phyloP scores from a whole-genome alignment of 2,113 vertebrate genomes.

The Crocuta crocuta region DNA sequence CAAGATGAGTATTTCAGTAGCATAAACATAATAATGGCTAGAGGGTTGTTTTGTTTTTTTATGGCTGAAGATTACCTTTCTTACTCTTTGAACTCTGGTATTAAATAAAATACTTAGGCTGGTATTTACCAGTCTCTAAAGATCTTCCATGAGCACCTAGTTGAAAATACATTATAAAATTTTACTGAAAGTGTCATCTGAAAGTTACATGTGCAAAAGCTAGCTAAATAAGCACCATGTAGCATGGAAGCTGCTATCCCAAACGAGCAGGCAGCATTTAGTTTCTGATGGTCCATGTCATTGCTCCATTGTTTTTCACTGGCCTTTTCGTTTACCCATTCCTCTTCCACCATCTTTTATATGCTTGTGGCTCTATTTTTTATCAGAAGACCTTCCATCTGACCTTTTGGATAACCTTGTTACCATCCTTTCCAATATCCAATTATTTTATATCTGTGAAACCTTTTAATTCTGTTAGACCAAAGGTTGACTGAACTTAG shows the following conservation, averaged over 20 bases:
- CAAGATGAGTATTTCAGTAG: background rate
- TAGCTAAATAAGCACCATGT: background rate
- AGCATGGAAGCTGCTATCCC: background rate
- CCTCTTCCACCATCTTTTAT: background rate
- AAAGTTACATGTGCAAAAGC: background rate
- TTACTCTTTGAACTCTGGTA: constrained; percentile 1
- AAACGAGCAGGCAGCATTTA: background rate
- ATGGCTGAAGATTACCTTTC: background rate
- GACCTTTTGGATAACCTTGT: background rate
- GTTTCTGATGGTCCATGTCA: background rate
- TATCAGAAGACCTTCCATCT: background rate
- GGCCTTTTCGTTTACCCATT: background rate
- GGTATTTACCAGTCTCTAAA: background rate
- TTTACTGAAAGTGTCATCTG: background rate
- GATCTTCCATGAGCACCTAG: background rate
- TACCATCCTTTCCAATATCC: background rate
- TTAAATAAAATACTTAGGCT: background rate
- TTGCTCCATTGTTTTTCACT: background rate
- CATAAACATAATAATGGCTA: background rate
- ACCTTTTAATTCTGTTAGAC: background rate
- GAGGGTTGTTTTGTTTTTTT: background rate
- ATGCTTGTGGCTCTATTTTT: background rate
- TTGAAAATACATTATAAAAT: constrained; percentile 42
- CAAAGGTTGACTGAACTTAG: background rate
- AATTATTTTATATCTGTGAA: background rate